Evolutionary conservation across 2,888 invertebrate genomes (phyloP).

Genomic region (Sisyra nigra): DNA sequence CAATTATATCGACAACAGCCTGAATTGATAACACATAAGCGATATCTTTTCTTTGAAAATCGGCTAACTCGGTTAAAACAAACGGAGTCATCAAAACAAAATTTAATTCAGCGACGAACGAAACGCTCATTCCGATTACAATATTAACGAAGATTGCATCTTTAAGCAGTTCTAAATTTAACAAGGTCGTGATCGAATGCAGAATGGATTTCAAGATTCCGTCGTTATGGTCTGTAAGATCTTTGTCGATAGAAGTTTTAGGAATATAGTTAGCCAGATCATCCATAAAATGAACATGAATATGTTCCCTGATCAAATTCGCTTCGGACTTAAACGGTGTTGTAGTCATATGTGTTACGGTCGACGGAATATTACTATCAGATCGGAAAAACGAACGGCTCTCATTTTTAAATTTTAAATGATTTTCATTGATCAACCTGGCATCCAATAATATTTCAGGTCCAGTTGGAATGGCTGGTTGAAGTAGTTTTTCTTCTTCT

Average conservation of each 20-base stretch:
- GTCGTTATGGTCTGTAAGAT: not conserved
- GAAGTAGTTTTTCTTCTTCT: too few relatives aligned
- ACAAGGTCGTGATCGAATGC: conserved; percentile 17
- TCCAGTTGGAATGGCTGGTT: too few relatives aligned
- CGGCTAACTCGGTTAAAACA: conserved; percentile 24
- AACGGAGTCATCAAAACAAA: conserved; percentile 30
- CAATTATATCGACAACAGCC: conserved; percentile 24
- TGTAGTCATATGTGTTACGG: too few relatives aligned
- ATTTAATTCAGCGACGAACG: conserved; percentile 30
- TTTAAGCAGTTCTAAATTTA: conserved; percentile 23
- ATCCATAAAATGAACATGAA: too few relatives aligned
- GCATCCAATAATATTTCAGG: too few relatives aligned
- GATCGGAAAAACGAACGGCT: too few relatives aligned
- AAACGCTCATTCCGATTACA: conserved; percentile 26
- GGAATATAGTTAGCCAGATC: not conserved
- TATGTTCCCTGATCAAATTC: too few relatives aligned
- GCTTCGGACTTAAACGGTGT: too few relatives aligned
- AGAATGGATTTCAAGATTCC: not conserved
- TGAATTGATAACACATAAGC: conserved; percentile 25
- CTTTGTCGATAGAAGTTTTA: not conserved
- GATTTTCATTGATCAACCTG: too few relatives aligned
- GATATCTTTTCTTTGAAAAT: conserved; percentile 20
- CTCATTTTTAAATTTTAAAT: too few relatives aligned
- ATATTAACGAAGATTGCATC: conserved; percentile 20
- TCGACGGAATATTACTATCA: too few relatives aligned